Evolutionary conservation across 2,113 vertebrate species (phyloP), one percentile per base, ranked within the genome.

Genomic region (Pleuronectes platessa): DNA sequence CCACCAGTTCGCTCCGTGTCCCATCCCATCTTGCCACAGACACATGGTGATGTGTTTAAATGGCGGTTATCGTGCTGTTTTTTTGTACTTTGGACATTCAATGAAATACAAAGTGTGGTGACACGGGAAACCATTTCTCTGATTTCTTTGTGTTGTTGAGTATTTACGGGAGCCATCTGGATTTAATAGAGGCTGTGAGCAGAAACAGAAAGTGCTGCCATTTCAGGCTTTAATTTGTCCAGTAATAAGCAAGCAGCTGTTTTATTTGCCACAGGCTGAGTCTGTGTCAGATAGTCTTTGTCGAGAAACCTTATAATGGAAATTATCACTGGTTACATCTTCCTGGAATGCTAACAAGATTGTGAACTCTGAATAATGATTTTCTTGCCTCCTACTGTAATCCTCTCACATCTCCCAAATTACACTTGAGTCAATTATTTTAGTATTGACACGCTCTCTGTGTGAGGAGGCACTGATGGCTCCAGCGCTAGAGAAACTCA

Each of bases 191-290:
- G 21, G 21, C 10, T 37, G 13, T 9, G 23, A 64, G 54, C 3
- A 20, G 37, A 62, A 74, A 71, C 5, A 13, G 24, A 55, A 65
- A 80, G 10, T 12, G 54, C 54, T 56, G 9, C 51, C 20, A n/a
- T 54, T n/a, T 11, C 51, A 56, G 54, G n/a, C n/a, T 85, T 84
- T 81, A 13, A 71, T 79, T 86, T 78, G 55, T 65, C 45, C 55
- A 56, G 68, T 86, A 74, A 84, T 89, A 59, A 78, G 37, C 51
- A 23, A 71, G 72, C 75, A 78, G 75, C 71, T 78, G 79, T 79
- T 86, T 82, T 70, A 60, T 73, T 61, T 64, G 7, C 71, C 63
- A 61, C 40, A 35, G 79, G 71, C 73, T 65, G 49, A 61, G 31
- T 78, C 67, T 54, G 53, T 82, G 67, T 72, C 63, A 78, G 27